These are phyloP conservation scores for Megaustenia siamemsis DNA, from an alignment of 2,888 invertebrate genomes.

Conservation along the genomic window DNA sequence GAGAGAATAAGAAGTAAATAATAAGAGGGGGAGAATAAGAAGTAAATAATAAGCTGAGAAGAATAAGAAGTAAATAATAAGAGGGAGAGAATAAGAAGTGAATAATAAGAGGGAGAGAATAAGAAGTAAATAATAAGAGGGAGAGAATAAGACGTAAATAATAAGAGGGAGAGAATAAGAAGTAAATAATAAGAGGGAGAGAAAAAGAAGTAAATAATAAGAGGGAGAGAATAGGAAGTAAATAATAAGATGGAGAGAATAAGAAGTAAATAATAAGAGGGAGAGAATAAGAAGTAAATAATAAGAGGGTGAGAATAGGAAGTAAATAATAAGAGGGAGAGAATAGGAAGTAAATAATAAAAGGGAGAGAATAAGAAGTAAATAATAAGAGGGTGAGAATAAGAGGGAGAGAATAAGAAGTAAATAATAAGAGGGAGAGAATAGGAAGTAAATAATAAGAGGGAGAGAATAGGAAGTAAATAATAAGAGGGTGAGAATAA, in stretches of 20 bases:
- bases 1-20: neutral
- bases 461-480: neutral
- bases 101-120: neutral
- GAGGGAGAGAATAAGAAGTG: neutral
- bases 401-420: neutral
- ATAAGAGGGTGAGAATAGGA: neutral
- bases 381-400: slow-evolving; percentile 7
- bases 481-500: neutral
- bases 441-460: neutral
- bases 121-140: neutral
- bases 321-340: neutral
- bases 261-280: neutral
- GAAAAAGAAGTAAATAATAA: neutral
- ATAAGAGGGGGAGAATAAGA: neutral
- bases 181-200: neutral
- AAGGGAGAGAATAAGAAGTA: neutral
- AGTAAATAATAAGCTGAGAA: neutral
- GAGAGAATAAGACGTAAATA: neutral
- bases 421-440: neutral
- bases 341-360: neutral
- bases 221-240: neutral
- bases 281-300: neutral
- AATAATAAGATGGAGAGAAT: neutral
- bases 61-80: neutral
- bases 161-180: neutral